Evolutionary conservation across 2,797 vertebrate genomes (phyloP).

Genomic region (Lithobates pipiens): DNA sequence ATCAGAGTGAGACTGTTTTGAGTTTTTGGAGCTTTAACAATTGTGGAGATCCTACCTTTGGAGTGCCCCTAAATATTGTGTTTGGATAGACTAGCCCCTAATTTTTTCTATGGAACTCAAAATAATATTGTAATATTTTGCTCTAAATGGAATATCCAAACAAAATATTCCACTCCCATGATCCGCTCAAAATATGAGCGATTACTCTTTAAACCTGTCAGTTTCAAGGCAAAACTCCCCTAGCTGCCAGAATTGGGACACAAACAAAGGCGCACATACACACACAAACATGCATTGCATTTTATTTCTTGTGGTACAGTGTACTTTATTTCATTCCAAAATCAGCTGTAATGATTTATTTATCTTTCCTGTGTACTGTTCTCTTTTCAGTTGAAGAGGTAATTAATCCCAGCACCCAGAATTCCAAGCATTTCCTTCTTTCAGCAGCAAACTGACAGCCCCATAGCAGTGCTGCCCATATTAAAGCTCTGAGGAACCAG

Average conservation of each 20-base stretch:
- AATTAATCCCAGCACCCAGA: constrained; percentile 53
- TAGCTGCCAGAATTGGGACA: background rate
- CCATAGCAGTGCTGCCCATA: constrained; percentile 25
- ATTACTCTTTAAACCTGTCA: no score
- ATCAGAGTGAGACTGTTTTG: no score
- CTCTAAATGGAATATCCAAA: no score
- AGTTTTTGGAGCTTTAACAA: no score
- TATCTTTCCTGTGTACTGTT: constrained; percentile 46
- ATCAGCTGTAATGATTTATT: constrained; percentile 44
- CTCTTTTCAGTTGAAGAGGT: constrained; percentile 38
- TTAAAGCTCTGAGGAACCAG: constrained; percentile 19
- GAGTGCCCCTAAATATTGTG: no score
- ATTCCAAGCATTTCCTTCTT: constrained; percentile 38
- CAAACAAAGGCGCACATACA: background rate
- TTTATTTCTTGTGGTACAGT: constrained; percentile 14
- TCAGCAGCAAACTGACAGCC: constrained; percentile 37
- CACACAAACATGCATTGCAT: background rate
- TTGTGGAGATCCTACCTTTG: no score
- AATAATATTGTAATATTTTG: no score
- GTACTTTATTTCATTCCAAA: constrained; percentile 14
- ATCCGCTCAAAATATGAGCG: no score
- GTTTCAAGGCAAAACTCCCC: background rate
- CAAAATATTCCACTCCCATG: no score
- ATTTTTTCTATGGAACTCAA: no score
- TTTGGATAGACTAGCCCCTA: no score